phyloP scores from a whole-genome alignment of 2,113 vertebrate genomes.

The Trogon melanurus region DNA sequence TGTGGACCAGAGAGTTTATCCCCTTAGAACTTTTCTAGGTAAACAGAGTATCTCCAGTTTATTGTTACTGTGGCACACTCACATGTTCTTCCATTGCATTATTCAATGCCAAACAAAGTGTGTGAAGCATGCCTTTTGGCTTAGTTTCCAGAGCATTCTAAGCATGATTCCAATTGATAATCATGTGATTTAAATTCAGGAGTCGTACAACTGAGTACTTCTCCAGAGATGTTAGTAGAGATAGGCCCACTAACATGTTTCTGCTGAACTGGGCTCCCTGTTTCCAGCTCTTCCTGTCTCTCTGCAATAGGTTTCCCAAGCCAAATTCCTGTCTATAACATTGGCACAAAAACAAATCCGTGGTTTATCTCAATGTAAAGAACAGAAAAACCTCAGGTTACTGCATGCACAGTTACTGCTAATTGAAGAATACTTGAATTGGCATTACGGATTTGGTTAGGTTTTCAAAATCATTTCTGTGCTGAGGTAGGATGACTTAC shows the following conservation, averaged over 20 bases:
- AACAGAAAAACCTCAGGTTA: neutral
- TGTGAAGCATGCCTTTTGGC: neutral
- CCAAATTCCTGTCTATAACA: neutral
- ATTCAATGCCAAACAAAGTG: neutral
- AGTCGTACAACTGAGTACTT: neutral
- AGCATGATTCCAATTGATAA: neutral
- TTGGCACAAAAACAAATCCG: neutral
- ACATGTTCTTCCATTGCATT: neutral
- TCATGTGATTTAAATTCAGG: neutral
- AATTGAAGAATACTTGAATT: neutral
- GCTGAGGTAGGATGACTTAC: slow-evolving; percentile 59
- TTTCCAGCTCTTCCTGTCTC: slow-evolving; percentile 2
- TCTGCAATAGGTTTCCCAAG: neutral
- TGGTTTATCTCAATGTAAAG: neutral
- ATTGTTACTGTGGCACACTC: neutral
- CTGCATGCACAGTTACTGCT: neutral
- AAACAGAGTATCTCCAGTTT: neutral
- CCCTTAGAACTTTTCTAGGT: neutral
- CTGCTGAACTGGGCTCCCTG: neutral
- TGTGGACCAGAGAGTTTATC: neutral
- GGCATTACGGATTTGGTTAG: neutral
- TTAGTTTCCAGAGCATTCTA: neutral
- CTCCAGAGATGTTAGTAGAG: neutral
- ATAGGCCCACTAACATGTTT: neutral
- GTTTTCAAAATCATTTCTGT: neutral